Conservation (phyloP, 2,888 invertebrate species). For the Stenichneumon culpator region DNA sequence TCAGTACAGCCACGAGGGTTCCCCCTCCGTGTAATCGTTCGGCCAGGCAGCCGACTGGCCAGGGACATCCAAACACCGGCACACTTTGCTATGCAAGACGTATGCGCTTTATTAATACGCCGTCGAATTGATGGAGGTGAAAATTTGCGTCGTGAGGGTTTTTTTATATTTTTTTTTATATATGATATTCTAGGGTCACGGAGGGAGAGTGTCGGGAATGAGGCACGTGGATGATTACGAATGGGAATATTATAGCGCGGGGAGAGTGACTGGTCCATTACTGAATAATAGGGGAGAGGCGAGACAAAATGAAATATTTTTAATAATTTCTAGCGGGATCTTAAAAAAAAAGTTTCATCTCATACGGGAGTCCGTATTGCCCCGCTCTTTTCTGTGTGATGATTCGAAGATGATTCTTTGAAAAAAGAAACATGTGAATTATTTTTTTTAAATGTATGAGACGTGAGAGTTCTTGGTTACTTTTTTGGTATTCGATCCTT, state of each 20-base stretch:
- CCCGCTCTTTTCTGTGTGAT: not conserved
- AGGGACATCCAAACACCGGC: slow-evolving; percentile 7
- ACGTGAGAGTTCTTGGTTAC: slow-evolving; percentile 14
- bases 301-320: not conserved
- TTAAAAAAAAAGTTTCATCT: not conserved
- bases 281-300: no score
- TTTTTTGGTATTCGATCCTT: slow-evolving; percentile 39
- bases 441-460: not conserved
- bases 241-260: slow-evolving; percentile 48
- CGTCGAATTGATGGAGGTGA: slow-evolving; percentile 61
- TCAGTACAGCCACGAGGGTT: slow-evolving; percentile 38
- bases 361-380: no score
- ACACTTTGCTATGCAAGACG: slow-evolving; percentile 50
- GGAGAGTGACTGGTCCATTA: not conserved
- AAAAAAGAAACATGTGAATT: not conserved
- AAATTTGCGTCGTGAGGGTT: slow-evolving; percentile 44
- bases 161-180: slow-evolving; percentile 22
- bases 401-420: not conserved
- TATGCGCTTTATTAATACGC: slow-evolving; percentile 65
- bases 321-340: not conserved
- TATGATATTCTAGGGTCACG: slow-evolving; percentile 35
- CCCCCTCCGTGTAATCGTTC: slow-evolving; percentile 48
- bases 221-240: slow-evolving; percentile 52
- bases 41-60: slow-evolving; percentile 47
- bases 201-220: slow-evolving; percentile 25